phyloP scores from a whole-genome alignment of 2,797 vertebrate genomes.

The Anisognathus igniventris region DNA sequence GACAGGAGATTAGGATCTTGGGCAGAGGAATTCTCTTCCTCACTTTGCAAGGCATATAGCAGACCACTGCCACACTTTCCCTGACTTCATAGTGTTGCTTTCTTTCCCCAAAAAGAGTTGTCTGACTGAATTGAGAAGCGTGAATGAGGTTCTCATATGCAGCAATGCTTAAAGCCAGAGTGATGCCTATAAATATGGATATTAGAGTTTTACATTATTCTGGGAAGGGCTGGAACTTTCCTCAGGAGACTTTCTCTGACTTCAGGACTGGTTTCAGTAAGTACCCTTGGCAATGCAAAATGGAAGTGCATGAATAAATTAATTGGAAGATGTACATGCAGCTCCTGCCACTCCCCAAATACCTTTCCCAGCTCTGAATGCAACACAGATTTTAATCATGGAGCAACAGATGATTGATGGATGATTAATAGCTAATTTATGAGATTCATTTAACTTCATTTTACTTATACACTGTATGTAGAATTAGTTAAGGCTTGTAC shows the following conservation, averaged over 20 bases:
- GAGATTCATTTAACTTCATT: slow-evolving; percentile 76
- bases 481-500: slow-evolving; percentile 78
- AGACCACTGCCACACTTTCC: slow-evolving; percentile 10
- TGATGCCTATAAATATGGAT: slow-evolving; percentile 4
- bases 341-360: slow-evolving; percentile 50
- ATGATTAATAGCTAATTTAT: slow-evolving; percentile 64
- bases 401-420: slow-evolving; percentile 76
- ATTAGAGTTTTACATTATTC: slow-evolving; percentile 12
- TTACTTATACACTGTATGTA: slow-evolving; percentile 73
- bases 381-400: slow-evolving; percentile 63
- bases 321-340: slow-evolving; percentile 38
- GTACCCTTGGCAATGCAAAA: neutral
- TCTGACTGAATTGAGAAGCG: neutral
- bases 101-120: neutral
- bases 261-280: slow-evolving; percentile 24
- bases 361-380: slow-evolving; percentile 58
- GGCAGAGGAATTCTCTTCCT: neutral
- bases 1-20: neutral
- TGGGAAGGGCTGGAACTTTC: neutral
- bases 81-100: neutral
- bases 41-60: neutral
- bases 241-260: slow-evolving; percentile 24
- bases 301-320: slow-evolving; percentile 32
- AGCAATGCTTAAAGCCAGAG: neutral
- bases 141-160: neutral